Percentiles rank a stretch among this genome's conserved stretches.
Conservation (phyloP, 2,113 vertebrate species). For the Malurus elegans region DNA sequence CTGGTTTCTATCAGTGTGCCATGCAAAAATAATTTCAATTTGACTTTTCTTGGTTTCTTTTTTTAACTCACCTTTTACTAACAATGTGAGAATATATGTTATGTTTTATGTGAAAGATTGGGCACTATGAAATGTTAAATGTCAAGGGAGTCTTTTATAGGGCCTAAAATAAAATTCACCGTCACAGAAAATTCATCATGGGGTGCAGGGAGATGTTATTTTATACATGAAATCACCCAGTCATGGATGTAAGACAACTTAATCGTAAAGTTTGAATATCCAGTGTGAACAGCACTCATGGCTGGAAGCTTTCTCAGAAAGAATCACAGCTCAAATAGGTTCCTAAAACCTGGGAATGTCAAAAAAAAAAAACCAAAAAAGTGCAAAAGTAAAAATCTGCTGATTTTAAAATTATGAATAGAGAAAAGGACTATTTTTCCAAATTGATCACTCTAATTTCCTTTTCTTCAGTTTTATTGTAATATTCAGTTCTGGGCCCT, state of each 20-base stretch:
- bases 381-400: not conserved
- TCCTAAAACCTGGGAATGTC: not conserved
- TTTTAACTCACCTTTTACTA: not conserved
- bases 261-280: not conserved
- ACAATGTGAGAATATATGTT: not conserved
- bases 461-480: not conserved
- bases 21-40: not conserved
- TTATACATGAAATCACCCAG: not conserved
- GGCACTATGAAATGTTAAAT: not conserved
- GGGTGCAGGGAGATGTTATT: not conserved
- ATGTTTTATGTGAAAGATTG: not conserved
- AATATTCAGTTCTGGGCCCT: not conserved
- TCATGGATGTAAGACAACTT: not conserved
- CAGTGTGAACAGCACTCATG: rapidly evolving
- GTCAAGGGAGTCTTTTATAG: not conserved
- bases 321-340: not conserved
- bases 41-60: not conserved
- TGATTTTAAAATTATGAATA: not conserved
- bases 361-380: not conserved
- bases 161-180: not conserved
- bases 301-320: not conserved
- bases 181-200: not conserved
- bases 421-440: not conserved
- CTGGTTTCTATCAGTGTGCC: not conserved
- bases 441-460: not conserved